Conservation (phyloP, 1,140 invertebrate species). For the Heliconius eleuchia region DNA sequence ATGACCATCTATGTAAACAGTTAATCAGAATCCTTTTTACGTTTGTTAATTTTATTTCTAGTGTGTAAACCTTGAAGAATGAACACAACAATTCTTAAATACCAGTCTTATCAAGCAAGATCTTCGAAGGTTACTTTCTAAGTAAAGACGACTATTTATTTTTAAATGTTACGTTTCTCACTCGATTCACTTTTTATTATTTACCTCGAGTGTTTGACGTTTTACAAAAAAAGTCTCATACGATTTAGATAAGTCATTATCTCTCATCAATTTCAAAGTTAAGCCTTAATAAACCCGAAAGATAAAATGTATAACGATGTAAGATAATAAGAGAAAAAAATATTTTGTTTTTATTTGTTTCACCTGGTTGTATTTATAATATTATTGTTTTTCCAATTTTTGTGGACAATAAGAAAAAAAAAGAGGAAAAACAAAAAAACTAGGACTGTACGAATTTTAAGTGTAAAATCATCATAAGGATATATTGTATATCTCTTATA, state of each 20-base stretch:
- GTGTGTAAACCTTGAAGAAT: not conserved
- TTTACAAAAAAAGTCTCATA: not conserved
- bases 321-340: not conserved
- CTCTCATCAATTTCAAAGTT: not conserved
- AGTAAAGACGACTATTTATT: not conserved
- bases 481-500: too few species aligned
- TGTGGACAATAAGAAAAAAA: too few species aligned
- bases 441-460: too few species aligned
- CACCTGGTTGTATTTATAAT: not conserved
- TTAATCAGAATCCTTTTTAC: not conserved
- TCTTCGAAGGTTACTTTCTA: not conserved
- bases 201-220: not conserved
- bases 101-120: not conserved
- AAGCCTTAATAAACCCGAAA: not conserved
- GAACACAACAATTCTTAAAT: not conserved
- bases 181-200: not conserved
- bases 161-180: not conserved
- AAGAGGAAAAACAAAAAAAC: too few species aligned
- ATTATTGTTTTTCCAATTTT: not conserved
- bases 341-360: not conserved
- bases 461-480: too few species aligned
- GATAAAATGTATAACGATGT: not conserved
- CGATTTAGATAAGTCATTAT: slow-evolving; percentile 3
- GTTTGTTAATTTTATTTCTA: not conserved
- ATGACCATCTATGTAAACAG: too few species aligned